These are phyloP conservation scores for Thaumatotibia leucotreta DNA, from an alignment of 1,140 invertebrate species.

Conservation along the genomic window DNA sequence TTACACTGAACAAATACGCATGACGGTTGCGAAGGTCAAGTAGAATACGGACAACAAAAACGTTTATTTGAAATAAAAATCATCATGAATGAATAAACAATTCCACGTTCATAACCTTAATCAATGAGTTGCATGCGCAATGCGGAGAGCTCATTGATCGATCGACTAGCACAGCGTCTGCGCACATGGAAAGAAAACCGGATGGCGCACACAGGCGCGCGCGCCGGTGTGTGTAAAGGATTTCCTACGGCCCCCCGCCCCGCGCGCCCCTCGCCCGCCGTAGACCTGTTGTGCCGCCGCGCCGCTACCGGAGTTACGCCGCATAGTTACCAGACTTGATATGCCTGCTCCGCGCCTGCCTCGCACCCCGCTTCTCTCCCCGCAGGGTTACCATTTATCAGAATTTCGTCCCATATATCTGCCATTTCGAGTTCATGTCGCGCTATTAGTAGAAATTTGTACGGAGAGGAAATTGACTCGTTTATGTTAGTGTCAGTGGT, in stretches of 20 bases:
- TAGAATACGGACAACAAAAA: slow-evolving; percentile 50
- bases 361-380: slow-evolving; percentile 24
- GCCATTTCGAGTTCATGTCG: neutral
- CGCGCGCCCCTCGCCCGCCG: slow-evolving; percentile 37
- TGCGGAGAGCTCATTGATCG: slow-evolving; percentile 72
- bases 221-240: slow-evolving; percentile 49
- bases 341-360: slow-evolving; percentile 46
- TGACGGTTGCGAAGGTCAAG: slow-evolving; percentile 30
- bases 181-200: slow-evolving; percentile 60
- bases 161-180: slow-evolving; percentile 57
- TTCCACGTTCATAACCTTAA: slow-evolving; percentile 75
- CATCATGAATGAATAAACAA: slow-evolving; percentile 75
- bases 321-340: slow-evolving; percentile 77
- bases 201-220: slow-evolving; percentile 55
- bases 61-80: slow-evolving; percentile 66
- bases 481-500: neutral
- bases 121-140: slow-evolving; percentile 74
- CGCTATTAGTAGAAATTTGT: slow-evolving; percentile 1
- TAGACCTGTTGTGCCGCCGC: slow-evolving; percentile 71
- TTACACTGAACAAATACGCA: slow-evolving; percentile 1
- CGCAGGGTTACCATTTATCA: slow-evolving; percentile 23
- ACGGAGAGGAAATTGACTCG: neutral
- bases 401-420: neutral
- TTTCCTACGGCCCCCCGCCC: slow-evolving; percentile 68
- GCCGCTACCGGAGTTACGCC: slow-evolving; percentile 26